Evolutionary conservation across 1,140 invertebrate genomes (phyloP), one percentile per base, ranked within the genome.

Genomic region (Drosophila asahinai): DNA sequence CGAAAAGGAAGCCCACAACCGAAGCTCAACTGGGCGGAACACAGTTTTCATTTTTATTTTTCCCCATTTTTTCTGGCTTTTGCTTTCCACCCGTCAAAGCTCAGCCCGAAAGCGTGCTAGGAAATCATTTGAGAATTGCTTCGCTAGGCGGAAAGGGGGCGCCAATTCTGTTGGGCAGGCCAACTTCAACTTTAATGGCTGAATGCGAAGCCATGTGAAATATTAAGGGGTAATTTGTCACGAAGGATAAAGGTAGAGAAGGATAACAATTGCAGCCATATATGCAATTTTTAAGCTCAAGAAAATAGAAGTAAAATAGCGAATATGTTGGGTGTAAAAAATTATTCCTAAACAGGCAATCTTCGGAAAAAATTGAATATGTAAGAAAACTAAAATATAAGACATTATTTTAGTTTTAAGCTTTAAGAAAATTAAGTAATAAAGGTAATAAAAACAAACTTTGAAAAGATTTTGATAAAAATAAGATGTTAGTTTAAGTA

Each of bases 61-160:
- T 54, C 19, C 11, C 17, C 38, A 15, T 54, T 43, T 42, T 36
- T 38, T 19, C 33, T 54, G 51, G 30, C 3, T 54, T 36, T 17
- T 47, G 15, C 27, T 38, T 45, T 59, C 25, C 48, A 14, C 30
- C 30, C 55, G 9, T 47, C 62, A 55, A 71, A 66, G 73, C 75
- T 63, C 42, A 60, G 76, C 76, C 60, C 52, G 57, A 79, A 79
- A 79, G 77, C 76, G 67, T 79, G 77, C 77, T 79, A 60, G 52
- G 60, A 79, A 79, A 79, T 79, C 76, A 78, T 79, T 78, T 77
- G 75, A 63, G 76, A 71, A 79, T 71, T 70, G 54, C 54, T 48
- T 38, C 15, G 40, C 30, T 17, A 22, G 27, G 19, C 15, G 15
- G 57, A 22, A n/a, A 12, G 58, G 33, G 43, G 47, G 22, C 14